phyloP scores from a whole-genome alignment of 1,140 invertebrate species.

The Euwallacea similis region DNA sequence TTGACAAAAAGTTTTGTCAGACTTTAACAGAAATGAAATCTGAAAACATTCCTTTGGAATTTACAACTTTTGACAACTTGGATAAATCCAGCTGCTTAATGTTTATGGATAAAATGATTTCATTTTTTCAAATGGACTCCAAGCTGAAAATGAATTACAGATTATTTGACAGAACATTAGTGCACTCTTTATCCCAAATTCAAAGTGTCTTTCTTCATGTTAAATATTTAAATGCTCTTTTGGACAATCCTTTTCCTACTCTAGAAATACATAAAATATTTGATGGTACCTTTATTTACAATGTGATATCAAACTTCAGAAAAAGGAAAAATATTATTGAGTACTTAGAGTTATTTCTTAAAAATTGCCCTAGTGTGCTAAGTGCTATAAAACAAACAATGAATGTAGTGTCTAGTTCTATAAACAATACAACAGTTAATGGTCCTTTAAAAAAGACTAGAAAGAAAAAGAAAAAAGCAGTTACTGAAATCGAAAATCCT shows the following conservation, averaged over 20 bases:
- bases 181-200: conserved; percentile 73
- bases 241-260: conserved; percentile 60
- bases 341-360: conserved; percentile 22
- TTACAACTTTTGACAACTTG: conserved; percentile 56
- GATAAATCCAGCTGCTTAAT: conserved; percentile 58
- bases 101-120: conserved; percentile 61
- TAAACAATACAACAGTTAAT: not conserved
- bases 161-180: conserved; percentile 60
- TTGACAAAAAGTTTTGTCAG: conserved; percentile 40
- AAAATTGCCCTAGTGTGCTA: conserved; percentile 25
- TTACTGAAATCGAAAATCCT: conserved; percentile 9
- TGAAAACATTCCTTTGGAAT: conserved; percentile 43
- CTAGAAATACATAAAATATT: conserved; percentile 62
- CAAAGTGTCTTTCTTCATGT: conserved; percentile 67
- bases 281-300: conserved; percentile 75
- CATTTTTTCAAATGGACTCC: conserved; percentile 65
- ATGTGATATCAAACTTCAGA: conserved; percentile 56
- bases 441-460: conserved; percentile 7
- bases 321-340: conserved; percentile 38
- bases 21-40: conserved; percentile 37
- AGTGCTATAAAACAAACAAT: conserved; percentile 8
- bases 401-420: too few relatives aligned
- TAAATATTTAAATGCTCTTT: conserved; percentile 66
- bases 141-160: conserved; percentile 62
- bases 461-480: conserved; percentile 31